phyloP scores from a whole-genome alignment of 2,888 invertebrate genomes.

The Chaetoderma sp. region DNA sequence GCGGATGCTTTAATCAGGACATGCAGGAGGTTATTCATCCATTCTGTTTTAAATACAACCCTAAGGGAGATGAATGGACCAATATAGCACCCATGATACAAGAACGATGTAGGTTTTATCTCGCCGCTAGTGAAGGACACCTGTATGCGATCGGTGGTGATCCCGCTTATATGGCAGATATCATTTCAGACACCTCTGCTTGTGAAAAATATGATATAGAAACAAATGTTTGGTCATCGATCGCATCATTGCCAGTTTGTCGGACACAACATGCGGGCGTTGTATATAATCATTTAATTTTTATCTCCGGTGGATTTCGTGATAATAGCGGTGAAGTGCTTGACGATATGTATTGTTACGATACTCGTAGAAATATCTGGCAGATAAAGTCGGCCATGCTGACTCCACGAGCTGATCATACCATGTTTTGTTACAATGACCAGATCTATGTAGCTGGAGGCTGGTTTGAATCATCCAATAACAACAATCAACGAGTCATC shows the following conservation, averaged over 20 bases:
- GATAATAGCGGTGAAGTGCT: slow-evolving; percentile 73
- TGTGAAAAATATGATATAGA: slow-evolving; percentile 55
- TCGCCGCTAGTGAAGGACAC: slow-evolving; percentile 46
- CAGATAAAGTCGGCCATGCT: slow-evolving; percentile 43
- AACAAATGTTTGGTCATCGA: slow-evolving; percentile 48
- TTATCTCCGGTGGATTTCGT: slow-evolving; percentile 74
- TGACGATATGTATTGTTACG: slow-evolving; percentile 61
- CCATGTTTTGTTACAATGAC: slow-evolving; percentile 48
- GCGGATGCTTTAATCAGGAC: slow-evolving; percentile 77
- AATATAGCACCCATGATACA: slow-evolving; percentile 72
- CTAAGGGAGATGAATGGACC: slow-evolving; percentile 76
- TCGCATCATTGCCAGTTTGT: slow-evolving; percentile 49
- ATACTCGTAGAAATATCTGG: slow-evolving; percentile 49
- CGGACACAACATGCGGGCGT: slow-evolving; percentile 62
- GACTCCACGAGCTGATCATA: slow-evolving; percentile 56
- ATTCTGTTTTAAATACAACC: slow-evolving; percentile 78
- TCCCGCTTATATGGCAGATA: slow-evolving; percentile 72
- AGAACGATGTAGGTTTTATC: slow-evolving; percentile 58
- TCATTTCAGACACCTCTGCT: slow-evolving; percentile 40
- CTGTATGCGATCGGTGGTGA: slow-evolving; percentile 68
- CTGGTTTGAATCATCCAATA: slow-evolving; percentile 70
- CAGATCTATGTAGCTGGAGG: slow-evolving; percentile 58
- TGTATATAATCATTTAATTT: slow-evolving; percentile 56
- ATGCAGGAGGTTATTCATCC: slow-evolving; percentile 80
- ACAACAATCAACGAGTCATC: slow-evolving; percentile 72